phyloP scores from a whole-genome alignment of 2,113 vertebrate genomes.

The Brevimyrus niger region DNA sequence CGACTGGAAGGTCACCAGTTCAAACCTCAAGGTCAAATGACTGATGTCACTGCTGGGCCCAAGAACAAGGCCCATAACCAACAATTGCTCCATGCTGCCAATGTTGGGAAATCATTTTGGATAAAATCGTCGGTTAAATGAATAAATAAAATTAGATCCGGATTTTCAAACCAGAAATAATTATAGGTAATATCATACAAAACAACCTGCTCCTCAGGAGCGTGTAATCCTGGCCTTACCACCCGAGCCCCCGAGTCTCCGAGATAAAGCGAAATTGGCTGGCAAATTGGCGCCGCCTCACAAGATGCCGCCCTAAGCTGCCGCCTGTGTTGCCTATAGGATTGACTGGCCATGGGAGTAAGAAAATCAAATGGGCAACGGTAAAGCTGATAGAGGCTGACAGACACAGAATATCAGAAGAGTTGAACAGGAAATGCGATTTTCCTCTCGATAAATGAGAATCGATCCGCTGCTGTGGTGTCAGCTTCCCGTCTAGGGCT shows the following conservation, averaged over 20 bases:
- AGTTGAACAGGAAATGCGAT: neutral
- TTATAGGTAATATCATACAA: neutral
- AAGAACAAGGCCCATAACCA: neutral
- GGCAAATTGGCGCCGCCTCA: neutral
- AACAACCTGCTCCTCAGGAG: neutral
- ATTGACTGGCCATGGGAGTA: neutral
- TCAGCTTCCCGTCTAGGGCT: fast-evolving
- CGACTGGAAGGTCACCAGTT: neutral
- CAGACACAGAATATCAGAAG: neutral
- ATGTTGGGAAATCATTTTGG: neutral
- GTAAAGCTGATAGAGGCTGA: neutral
- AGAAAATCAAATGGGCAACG: neutral
- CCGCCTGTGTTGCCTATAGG: neutral
- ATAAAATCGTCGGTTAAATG: neutral
- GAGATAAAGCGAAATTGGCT: neutral
- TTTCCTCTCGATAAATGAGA: neutral
- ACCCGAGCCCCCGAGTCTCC: neutral
- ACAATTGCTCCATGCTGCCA: neutral
- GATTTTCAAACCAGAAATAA: neutral
- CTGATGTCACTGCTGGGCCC: neutral
- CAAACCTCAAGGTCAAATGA: neutral
- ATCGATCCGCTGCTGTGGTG: neutral
- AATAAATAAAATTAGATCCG: neutral
- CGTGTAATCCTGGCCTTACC: neutral
- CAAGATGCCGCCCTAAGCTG: neutral